Evolutionary conservation across 2,797 vertebrate genomes (phyloP).

Genomic region (Holocentrus rufus): DNA sequence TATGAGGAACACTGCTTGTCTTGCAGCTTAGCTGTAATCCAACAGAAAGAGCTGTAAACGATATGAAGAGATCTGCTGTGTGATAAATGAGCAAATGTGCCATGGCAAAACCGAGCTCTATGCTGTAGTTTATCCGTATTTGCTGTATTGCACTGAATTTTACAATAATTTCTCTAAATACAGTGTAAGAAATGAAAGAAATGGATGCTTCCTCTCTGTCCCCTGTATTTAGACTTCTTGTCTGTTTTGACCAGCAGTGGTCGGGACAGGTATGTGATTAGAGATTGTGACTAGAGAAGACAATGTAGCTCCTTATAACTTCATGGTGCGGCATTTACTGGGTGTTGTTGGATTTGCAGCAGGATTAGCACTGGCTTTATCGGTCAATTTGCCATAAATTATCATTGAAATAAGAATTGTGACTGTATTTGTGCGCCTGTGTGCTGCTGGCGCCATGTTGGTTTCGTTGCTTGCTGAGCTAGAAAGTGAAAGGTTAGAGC

Average conservation of each 20-base stretch:
- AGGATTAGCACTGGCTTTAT: background rate
- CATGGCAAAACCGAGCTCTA: too few relatives aligned
- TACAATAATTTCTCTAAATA: background rate
- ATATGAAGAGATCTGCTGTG: background rate
- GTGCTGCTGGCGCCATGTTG: conserved; percentile 22
- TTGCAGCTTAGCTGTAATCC: background rate
- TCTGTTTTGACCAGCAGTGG: background rate
- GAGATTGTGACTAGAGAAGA: background rate
- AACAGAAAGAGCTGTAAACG: background rate
- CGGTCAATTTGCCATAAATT: background rate
- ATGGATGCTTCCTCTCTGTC: background rate
- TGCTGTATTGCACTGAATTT: background rate
- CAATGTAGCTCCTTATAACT: background rate
- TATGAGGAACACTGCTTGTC: background rate
- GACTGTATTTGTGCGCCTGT: background rate
- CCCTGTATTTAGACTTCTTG: background rate
- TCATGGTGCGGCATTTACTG: background rate
- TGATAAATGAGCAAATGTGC: too few relatives aligned
- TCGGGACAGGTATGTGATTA: background rate
- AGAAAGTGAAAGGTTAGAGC: conserved; percentile 45
- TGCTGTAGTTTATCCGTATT: background rate
- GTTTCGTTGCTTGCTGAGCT: conserved; percentile 22
- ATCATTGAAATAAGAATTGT: background rate
- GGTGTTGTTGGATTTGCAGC: background rate
- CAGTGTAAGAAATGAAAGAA: background rate